phyloP scores from a whole-genome alignment of 2,797 vertebrate species.

The Myripristis murdjan region DNA sequence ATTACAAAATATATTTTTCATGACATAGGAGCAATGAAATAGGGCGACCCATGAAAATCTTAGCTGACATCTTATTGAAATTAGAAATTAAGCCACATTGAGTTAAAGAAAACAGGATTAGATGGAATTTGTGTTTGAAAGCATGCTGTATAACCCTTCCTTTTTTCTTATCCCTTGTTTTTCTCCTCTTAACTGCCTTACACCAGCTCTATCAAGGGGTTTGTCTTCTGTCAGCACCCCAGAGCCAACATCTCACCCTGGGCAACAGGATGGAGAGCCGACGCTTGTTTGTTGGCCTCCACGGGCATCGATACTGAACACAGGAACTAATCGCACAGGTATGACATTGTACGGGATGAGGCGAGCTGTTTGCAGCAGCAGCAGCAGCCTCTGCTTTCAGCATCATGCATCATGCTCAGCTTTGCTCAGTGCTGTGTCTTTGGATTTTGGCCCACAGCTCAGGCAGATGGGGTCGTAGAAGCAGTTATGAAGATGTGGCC shows the following conservation, averaged over 20 bases:
- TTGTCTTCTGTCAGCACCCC: slow-evolving; percentile 29
- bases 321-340: slow-evolving; percentile 71
- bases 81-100: too few relatives aligned
- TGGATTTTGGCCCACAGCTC: slow-evolving; percentile 20
- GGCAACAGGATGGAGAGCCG: slow-evolving; percentile 67
- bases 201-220: slow-evolving; percentile 49
- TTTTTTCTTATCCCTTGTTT: slow-evolving; percentile 15
- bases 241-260: slow-evolving; percentile 48
- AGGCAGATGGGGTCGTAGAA: slow-evolving; percentile 66
- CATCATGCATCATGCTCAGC: neutral
- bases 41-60: neutral
- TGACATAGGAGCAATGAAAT: slow-evolving; percentile 23
- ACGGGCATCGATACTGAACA: slow-evolving; percentile 69
- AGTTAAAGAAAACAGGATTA: neutral
- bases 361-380: too few relatives aligned
- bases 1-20: slow-evolving; percentile 15
- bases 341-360: neutral
- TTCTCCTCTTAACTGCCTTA: slow-evolving; percentile 12
- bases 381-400: neutral
- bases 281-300: slow-evolving; percentile 85
- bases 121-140: slow-evolving; percentile 12
- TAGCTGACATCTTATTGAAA: too few relatives aligned
- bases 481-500: slow-evolving; percentile 87
- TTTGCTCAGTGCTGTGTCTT: neutral
- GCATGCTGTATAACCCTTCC: neutral